Conservation (phyloP, 2,888 invertebrate species). For the Frankliniella intonsa region DNA sequence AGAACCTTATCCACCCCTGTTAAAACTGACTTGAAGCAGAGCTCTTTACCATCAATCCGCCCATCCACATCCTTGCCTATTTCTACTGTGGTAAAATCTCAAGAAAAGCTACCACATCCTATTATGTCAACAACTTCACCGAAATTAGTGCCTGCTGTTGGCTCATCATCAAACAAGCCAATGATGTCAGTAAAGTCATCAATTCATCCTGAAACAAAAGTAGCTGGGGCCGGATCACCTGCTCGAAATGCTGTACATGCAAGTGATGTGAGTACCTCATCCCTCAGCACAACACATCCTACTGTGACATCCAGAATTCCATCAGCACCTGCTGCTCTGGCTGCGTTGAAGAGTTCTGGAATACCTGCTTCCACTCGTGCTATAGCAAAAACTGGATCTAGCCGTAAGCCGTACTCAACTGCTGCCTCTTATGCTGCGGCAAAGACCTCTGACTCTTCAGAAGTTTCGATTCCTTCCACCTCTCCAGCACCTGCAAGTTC, state of each 20-base stretch:
- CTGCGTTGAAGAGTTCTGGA: not conserved
- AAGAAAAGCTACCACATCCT: too few species aligned
- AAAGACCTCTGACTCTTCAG: not conserved
- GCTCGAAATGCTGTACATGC: not conserved
- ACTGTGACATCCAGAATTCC: slow-evolving; percentile 4
- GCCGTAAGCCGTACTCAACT: not conserved
- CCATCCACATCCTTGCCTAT: too few species aligned
- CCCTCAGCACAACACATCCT: not conserved
- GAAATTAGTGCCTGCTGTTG: not conserved
- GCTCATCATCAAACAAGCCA: too few species aligned
- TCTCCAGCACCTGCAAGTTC: not conserved
- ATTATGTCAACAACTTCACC: not conserved
- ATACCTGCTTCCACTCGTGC: not conserved
- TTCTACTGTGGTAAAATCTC: too few species aligned
- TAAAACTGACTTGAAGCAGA: too few species aligned
- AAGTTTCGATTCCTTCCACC: not conserved
- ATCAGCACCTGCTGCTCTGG: not conserved
- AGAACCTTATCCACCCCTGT: too few species aligned
- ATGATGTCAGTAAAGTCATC: too few species aligned
- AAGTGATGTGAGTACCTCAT: not conserved
- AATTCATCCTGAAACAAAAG: too few species aligned
- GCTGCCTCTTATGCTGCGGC: not conserved
- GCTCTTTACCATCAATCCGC: too few species aligned
- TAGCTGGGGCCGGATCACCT: not conserved
- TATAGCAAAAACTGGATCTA: not conserved